Evolutionary conservation across 2,888 invertebrate genomes (phyloP), one percentile per base, ranked within the genome.

Genomic region (Vanessa cardui): DNA sequence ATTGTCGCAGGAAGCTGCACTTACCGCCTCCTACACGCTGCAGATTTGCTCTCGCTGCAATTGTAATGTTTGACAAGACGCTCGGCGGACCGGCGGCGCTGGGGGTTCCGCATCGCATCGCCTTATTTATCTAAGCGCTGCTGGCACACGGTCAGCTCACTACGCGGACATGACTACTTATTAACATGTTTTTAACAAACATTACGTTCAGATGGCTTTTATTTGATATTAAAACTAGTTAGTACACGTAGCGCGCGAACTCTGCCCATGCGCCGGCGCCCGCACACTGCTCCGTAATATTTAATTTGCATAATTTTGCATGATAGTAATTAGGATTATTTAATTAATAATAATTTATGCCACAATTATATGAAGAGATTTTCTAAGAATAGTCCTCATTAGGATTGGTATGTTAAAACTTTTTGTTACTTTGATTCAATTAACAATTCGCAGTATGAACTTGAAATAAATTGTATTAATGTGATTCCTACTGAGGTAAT

Each of bases 1-100:
- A 58, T 31, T 54, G 54, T 31, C 49, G 58, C 68, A 71, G 71
- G 71, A 71, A 66, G 69, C 45, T 7, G 44, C 71, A 71, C 69
- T 71, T 71, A 54, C 20, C 44, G 46, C 63, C 71, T 64, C 71
- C 71, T 54, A 71, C 71, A 62, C 31, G 26, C 52, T 47, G 59
- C 66, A 59, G 66, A 69, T 62, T 66, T 69, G 58, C 50, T 50
- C 50, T 59, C 44, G 44, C 46, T 59, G 46, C 52, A 60, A 65
- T 60, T 60, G 65, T 21, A 52, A 65, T 60, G 60, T 65, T 65
- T 46, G 60, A 64, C 58, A 64, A 63, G 58, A 58, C 49, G 39
- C 39, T 39, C 58, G 31, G 20, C 33, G 7, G n/a, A 20, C 12
- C n/a, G 58, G 2, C 39, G 12, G 12, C 9, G 12, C 12, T 39